These are phyloP conservation scores for Sycobia sp. DNA, from an alignment of 1,140 invertebrate genomes.

Conservation along the genomic window DNA sequence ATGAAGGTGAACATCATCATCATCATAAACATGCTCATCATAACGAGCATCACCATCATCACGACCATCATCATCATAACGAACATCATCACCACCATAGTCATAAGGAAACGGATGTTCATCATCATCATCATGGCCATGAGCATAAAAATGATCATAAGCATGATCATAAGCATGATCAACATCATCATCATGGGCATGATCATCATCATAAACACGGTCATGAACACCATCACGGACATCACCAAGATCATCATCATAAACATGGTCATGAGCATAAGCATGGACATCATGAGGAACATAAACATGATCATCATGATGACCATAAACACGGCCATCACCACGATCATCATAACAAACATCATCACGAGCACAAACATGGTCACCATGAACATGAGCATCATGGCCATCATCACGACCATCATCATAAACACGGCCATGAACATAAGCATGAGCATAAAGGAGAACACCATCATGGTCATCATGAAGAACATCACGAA, in stretches of 20 bases:
- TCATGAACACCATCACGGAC: slow-evolving; percentile 17
- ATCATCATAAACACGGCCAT: slow-evolving; percentile 24
- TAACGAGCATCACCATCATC: slow-evolving; percentile 33
- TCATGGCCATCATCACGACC: slow-evolving; percentile 18
- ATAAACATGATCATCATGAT: slow-evolving; percentile 22
- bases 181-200: slow-evolving; percentile 19
- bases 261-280: slow-evolving; percentile 25
- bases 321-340: slow-evolving; percentile 26
- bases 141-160: slow-evolving; percentile 31
- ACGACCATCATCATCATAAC: slow-evolving; percentile 30
- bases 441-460: slow-evolving; percentile 27
- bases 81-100: slow-evolving; percentile 30
- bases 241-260: slow-evolving; percentile 23
- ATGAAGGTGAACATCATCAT: slow-evolving; percentile 30
- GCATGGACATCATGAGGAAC: slow-evolving; percentile 16
- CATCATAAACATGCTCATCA: slow-evolving; percentile 29
- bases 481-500: slow-evolving; percentile 23
- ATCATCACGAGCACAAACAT: slow-evolving; percentile 22
- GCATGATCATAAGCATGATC: slow-evolving; percentile 27
- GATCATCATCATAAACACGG: slow-evolving; percentile 21
- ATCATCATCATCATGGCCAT: slow-evolving; percentile 32
- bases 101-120: slow-evolving; percentile 27
- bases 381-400: slow-evolving; percentile 16
- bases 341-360: slow-evolving; percentile 16
- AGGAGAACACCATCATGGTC: slow-evolving; percentile 20